These are phyloP conservation scores for Tetraneura akinire DNA, from an alignment of 1,140 invertebrate species.

Conservation along the genomic window DNA sequence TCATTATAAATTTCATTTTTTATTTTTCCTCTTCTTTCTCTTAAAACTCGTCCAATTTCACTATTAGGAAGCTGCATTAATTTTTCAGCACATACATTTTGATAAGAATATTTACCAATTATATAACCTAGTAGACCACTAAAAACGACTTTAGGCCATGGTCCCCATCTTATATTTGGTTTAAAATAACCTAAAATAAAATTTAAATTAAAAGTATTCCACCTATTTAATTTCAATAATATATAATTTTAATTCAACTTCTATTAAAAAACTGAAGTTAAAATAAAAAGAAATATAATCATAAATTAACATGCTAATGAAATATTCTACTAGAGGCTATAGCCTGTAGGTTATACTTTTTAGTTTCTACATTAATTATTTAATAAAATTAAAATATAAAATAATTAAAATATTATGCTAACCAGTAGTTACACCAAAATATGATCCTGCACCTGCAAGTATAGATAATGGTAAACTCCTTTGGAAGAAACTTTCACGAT, in stretches of 20 bases:
- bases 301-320: no score
- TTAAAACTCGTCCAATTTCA: conserved; percentile 55
- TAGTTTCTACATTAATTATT: no score
- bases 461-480: conserved; percentile 69
- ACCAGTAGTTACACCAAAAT: conserved; percentile 66
- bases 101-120: conserved; percentile 75
- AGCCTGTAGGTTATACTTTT: no score
- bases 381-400: no score
- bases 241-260: no score
- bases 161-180: conserved; percentile 65
- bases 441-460: conserved; percentile 64
- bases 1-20: conserved; percentile 58
- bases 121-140: conserved; percentile 72
- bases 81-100: conserved; percentile 72
- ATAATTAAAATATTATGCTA: conserved; percentile 22
- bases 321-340: no score
- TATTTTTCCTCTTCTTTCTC: conserved; percentile 37
- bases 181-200: conserved; percentile 61
- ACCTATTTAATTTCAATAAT: no score
- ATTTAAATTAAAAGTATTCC: background rate
- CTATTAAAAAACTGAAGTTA: no score
- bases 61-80: conserved; percentile 71
- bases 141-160: conserved; percentile 67
- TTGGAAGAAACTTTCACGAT: conserved; percentile 71
- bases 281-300: no score